Evolutionary conservation across 2,113 vertebrate genomes (phyloP).

Genomic region (Excalfactoria chinensis): DNA sequence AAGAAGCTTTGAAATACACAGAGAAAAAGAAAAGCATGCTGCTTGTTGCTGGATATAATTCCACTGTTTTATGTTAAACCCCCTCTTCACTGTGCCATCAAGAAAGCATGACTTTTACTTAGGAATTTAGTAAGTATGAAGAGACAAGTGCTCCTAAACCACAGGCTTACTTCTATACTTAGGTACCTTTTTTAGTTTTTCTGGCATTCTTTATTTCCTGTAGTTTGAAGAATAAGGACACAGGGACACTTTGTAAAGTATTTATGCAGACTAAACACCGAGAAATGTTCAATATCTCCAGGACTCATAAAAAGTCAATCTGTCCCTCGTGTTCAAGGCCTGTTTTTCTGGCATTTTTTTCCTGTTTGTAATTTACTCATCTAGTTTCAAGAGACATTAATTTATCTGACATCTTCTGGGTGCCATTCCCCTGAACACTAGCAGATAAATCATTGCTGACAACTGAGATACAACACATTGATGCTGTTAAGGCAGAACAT

Average conservation of each 20-base stretch:
- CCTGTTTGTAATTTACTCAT: background rate
- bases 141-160: background rate
- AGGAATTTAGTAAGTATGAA: background rate
- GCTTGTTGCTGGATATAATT: background rate
- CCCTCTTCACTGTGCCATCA: background rate
- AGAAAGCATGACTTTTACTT: background rate
- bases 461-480: background rate
- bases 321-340: background rate
- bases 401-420: background rate
- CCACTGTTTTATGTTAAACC: background rate
- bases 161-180: background rate
- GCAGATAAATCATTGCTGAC: background rate
- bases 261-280: background rate
- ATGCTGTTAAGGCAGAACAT: background rate
- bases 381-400: background rate
- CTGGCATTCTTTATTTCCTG: background rate
- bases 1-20: background rate
- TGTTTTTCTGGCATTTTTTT: background rate
- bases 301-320: background rate
- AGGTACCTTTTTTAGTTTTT: background rate
- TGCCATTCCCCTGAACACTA: background rate
- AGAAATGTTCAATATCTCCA: background rate
- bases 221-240: background rate
- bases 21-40: background rate
- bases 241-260: background rate